Conservation (phyloP, 2,888 invertebrate species). For the Melanchra persicariae region DNA sequence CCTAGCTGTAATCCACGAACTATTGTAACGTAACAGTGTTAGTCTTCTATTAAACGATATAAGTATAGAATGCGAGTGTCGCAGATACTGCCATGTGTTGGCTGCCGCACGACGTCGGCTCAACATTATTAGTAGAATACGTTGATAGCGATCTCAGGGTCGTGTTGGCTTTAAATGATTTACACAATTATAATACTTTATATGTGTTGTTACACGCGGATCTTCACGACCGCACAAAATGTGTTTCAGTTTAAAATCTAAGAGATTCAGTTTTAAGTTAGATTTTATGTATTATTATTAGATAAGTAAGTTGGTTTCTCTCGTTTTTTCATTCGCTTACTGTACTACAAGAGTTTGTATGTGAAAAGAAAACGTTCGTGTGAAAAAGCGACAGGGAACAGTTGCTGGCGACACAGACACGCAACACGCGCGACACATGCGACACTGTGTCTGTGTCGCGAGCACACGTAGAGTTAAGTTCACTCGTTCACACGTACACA, state of each 20-base stretch:
- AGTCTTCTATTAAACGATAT: slow-evolving; percentile 38
- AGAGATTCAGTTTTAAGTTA: slow-evolving; percentile 75
- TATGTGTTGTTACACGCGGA: slow-evolving; percentile 69
- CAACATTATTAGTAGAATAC: slow-evolving; percentile 65
- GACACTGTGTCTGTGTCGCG: slow-evolving; percentile 9
- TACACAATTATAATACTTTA: slow-evolving; percentile 68
- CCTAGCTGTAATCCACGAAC: slow-evolving; percentile 51
- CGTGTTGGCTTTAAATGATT: slow-evolving; percentile 76
- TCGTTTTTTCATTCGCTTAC: slow-evolving; percentile 65
- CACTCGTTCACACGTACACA: slow-evolving; percentile 68
- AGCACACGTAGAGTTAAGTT: slow-evolving; percentile 22
- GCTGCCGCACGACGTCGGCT: slow-evolving; percentile 65
- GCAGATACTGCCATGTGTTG: slow-evolving; percentile 79
- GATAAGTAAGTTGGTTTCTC: slow-evolving; percentile 54
- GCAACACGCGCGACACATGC: neutral
- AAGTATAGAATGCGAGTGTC: slow-evolving; percentile 38
- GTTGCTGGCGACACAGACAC: slow-evolving; percentile 5
- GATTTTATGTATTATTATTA: slow-evolving; percentile 56
- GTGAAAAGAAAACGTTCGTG: slow-evolving; percentile 49
- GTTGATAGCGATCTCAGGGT: slow-evolving; percentile 49
- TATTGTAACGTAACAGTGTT: slow-evolving; percentile 44
- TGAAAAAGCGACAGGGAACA: slow-evolving; percentile 56
- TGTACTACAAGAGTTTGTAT: slow-evolving; percentile 32
- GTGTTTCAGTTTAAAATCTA: slow-evolving; percentile 74
- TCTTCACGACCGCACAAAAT: slow-evolving; percentile 78